phyloP scores from a whole-genome alignment of 1,140 invertebrate species.

The Drosophila azteca region DNA sequence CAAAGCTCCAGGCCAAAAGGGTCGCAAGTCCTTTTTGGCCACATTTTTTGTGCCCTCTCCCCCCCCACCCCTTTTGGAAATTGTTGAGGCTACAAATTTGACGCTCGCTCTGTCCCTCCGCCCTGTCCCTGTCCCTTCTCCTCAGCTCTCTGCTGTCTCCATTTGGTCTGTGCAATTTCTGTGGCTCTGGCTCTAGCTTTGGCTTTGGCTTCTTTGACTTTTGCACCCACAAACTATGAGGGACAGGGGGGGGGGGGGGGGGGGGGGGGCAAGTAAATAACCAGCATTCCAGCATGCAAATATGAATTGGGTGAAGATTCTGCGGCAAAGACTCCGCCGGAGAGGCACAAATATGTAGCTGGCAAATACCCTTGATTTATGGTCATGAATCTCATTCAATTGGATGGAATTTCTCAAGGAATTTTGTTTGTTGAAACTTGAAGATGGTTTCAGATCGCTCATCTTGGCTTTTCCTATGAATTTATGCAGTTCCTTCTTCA shows the following conservation, averaged over 20 bases:
- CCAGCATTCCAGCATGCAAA: slow-evolving; percentile 35
- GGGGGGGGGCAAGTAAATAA: slow-evolving; percentile 1
- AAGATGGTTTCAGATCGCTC: too few species aligned
- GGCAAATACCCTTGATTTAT: slow-evolving; percentile 44
- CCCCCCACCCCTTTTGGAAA: too few species aligned
- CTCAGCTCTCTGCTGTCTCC: background rate
- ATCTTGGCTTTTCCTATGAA: background rate
- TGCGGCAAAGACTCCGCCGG: background rate
- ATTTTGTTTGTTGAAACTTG: background rate
- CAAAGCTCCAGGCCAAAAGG: slow-evolving; percentile 24
- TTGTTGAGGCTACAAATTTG: slow-evolving; percentile 54
- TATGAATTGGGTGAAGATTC: slow-evolving; percentile 35
- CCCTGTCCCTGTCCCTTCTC: slow-evolving; percentile 1
- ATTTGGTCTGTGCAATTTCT: slow-evolving; percentile 34
- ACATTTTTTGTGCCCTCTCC: too few species aligned
- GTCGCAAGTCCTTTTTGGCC: slow-evolving; percentile 24
- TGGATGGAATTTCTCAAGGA: slow-evolving; percentile 19
- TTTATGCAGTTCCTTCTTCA: too few species aligned
- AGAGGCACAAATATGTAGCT: background rate
- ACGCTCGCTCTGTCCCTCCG: slow-evolving; percentile 20
- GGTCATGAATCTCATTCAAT: slow-evolving; percentile 37
- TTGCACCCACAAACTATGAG: slow-evolving; percentile 55
- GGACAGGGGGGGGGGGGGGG: background rate
- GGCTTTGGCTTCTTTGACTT: slow-evolving; percentile 53
- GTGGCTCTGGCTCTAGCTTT: slow-evolving; percentile 18